Percentiles rank a stretch among this genome's conserved stretches.
Conservation (phyloP, 1,140 invertebrate species). For the Macrobrachium nipponense region DNA sequence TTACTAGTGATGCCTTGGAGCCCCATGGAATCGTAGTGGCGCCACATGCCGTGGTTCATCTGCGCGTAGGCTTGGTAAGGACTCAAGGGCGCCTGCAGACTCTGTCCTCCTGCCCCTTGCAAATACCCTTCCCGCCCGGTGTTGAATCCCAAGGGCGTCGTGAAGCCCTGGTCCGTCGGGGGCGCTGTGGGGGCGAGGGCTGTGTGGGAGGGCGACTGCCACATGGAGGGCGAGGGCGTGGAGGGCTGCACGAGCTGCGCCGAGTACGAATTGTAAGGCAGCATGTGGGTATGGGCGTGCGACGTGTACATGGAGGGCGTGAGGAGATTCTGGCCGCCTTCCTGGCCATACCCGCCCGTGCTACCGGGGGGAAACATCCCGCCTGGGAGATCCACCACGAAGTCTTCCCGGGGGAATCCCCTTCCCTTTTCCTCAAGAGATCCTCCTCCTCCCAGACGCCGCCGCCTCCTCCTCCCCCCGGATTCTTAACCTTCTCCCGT, state of each 20-base stretch:
- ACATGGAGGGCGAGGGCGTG: slow-evolving; percentile 61
- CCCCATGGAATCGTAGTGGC: slow-evolving; percentile 60
- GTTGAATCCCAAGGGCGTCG: slow-evolving; percentile 60
- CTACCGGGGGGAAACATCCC: slow-evolving; percentile 61
- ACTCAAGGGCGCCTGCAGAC: slow-evolving; percentile 54
- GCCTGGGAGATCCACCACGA: slow-evolving; percentile 51
- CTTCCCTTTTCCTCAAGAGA: background rate
- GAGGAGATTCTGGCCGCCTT: slow-evolving; percentile 60
- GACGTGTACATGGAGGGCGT: slow-evolving; percentile 62
- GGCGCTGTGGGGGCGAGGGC: slow-evolving; percentile 56
- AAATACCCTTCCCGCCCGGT: slow-evolving; percentile 58
- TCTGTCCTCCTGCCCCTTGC: slow-evolving; percentile 51
- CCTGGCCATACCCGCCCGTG: slow-evolving; percentile 59
- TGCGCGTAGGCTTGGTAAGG: slow-evolving; percentile 60
- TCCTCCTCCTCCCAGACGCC: background rate
- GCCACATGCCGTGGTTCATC: slow-evolving; percentile 60
- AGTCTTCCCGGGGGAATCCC: background rate
- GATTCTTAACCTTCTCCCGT: background rate
- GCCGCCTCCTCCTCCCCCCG: background rate
- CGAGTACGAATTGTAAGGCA: slow-evolving; percentile 63
- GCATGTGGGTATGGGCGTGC: slow-evolving; percentile 59
- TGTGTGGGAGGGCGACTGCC: slow-evolving; percentile 58
- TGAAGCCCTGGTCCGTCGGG: slow-evolving; percentile 59
- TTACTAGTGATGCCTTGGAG: slow-evolving; percentile 61
- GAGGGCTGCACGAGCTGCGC: slow-evolving; percentile 61